phyloP scores from a whole-genome alignment of 2,113 vertebrate genomes.

The Tachysurus vachellii region DNA sequence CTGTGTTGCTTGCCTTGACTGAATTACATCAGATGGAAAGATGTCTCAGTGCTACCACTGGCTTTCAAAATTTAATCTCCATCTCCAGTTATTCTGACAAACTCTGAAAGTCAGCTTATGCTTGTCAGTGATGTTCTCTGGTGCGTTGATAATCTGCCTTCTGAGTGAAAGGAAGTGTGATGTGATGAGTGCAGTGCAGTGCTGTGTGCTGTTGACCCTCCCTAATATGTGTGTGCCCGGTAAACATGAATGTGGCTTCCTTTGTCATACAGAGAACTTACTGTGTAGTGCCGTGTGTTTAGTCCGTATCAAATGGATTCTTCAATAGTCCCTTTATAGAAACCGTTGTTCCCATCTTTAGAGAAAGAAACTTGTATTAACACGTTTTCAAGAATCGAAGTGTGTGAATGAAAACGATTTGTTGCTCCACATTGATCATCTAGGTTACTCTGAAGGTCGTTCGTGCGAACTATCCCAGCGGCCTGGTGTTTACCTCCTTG shows the following conservation, averaged over 20 bases:
- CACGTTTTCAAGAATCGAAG: neutral
- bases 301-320: slow-evolving; percentile 60
- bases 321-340: neutral
- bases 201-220: slow-evolving; percentile 55
- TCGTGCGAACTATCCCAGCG: neutral
- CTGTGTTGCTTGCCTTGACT: slow-evolving; percentile 62
- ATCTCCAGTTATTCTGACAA: slow-evolving; percentile 66
- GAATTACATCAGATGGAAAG: slow-evolving; percentile 67
- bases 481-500: too few relatives aligned
- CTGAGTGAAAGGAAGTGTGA: slow-evolving; percentile 63
- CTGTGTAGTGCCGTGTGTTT: neutral
- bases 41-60: slow-evolving; percentile 61
- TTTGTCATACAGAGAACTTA: slow-evolving; percentile 43
- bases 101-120: slow-evolving; percentile 70
- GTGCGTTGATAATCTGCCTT: slow-evolving; percentile 72
- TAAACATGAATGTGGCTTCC: slow-evolving; percentile 63
- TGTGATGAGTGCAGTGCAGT: slow-evolving; percentile 50
- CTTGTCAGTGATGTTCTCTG: slow-evolving; percentile 68
- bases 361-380: too few relatives aligned
- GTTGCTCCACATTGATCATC: neutral
- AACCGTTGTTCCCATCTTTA: too few relatives aligned
- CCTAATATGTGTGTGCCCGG: slow-evolving; percentile 58
- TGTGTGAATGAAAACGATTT: neutral
- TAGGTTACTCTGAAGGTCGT: neutral
- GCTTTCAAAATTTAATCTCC: slow-evolving; percentile 63